phyloP scores from a whole-genome alignment of 1,140 invertebrate species.

The Bicyclus anynana region DNA sequence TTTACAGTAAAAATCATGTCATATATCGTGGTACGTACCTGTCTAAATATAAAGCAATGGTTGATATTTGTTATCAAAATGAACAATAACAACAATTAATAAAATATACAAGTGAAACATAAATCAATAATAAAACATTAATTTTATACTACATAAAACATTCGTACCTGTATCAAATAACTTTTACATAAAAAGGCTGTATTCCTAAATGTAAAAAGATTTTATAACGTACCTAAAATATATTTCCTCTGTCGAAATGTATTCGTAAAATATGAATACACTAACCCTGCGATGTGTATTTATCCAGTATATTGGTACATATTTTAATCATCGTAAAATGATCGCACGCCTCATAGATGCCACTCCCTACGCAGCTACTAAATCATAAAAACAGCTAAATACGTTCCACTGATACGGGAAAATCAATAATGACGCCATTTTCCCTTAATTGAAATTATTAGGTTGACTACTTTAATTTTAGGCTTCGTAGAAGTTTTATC shows the following conservation, averaged over 20 bases:
- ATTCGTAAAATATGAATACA: conserved; percentile 14
- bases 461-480: no score
- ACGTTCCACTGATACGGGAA: conserved; percentile 8
- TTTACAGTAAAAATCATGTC: no score
- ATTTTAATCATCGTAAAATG: conserved; percentile 44
- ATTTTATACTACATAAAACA: no score
- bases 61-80: no score
- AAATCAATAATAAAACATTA: no score
- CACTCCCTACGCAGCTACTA: conserved; percentile 30
- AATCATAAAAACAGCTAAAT: conserved; percentile 35
- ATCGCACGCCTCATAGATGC: conserved; percentile 28
- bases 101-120: no score
- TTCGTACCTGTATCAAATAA: background rate
- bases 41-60: no score
- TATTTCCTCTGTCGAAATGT: background rate
- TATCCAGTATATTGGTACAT: conserved; percentile 18
- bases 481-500: no score
- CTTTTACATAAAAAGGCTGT: background rate
- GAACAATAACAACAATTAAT: no score
- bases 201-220: background rate
- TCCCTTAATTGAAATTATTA: background rate
- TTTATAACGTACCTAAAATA: background rate
- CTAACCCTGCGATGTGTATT: conserved; percentile 9
- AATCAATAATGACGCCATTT: conserved; percentile 34
- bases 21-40: no score